A percentile compares a stretch with the other conserved stretches of the same genome.
Evolutionary conservation across 2,888 invertebrate genomes (phyloP).

Genomic region (Cephus sareptanus): DNA sequence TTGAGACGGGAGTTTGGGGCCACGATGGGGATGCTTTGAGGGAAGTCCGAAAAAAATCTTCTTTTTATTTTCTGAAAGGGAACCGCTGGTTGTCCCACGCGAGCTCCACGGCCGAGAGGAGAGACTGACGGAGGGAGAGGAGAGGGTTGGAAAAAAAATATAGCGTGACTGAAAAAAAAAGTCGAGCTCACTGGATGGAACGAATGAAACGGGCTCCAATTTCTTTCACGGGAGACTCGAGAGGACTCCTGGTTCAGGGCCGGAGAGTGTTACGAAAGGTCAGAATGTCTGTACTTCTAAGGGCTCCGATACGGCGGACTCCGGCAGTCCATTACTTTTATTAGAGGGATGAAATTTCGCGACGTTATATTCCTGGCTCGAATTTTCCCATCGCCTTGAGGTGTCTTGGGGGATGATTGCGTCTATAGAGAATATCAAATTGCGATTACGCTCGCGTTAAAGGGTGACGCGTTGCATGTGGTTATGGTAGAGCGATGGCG

Average conservation of each 20-base stretch:
- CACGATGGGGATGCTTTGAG: not conserved
- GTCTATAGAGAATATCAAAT: slow-evolving; percentile 24
- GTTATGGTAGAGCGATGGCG: not conserved
- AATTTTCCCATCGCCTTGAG: not conserved
- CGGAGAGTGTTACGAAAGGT: not conserved
- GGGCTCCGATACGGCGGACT: not conserved
- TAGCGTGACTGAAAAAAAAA: not conserved
- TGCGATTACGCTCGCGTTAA: slow-evolving; percentile 24
- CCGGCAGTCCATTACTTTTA: not conserved
- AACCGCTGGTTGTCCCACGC: not conserved
- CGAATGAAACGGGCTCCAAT: not conserved
- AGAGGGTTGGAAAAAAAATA: not conserved
- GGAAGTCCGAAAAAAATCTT: not conserved
- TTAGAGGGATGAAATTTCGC: not conserved
- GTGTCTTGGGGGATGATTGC: not conserved
- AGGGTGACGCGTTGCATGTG: not conserved
- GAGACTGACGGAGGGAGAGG: not conserved
- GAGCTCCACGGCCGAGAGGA: not conserved
- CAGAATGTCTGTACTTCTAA: not conserved
- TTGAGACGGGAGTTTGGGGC: not conserved
- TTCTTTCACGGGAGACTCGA: not conserved
- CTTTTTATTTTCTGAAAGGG: not conserved
- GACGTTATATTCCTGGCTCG: not conserved
- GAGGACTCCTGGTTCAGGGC: not conserved
- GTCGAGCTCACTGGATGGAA: not conserved